A percentile compares a stretch with the other conserved stretches of the same genome.
Conservation (phyloP, 2,113 vertebrate species). For the Xiphorhynchus elegans region DNA sequence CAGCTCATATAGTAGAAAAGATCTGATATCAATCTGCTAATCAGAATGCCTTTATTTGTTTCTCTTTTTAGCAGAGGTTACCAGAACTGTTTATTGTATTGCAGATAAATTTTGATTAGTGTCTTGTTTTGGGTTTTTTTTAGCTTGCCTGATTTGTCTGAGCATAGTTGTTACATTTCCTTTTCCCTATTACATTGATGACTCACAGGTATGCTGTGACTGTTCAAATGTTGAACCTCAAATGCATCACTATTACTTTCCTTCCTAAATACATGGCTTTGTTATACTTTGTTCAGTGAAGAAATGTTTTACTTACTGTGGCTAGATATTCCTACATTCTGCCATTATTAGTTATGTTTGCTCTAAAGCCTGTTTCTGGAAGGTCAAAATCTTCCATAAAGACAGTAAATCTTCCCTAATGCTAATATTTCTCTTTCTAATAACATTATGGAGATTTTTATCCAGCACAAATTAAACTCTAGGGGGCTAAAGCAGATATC, state of each 20-base stretch:
- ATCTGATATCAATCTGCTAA: not conserved
- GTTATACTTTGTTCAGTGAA: not conserved
- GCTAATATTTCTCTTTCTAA: constrained; percentile 58
- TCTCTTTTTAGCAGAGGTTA: not conserved
- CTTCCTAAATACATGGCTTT: not conserved
- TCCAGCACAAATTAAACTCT: constrained; percentile 36
- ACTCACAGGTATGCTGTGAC: not conserved
- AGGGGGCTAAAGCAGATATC: constrained; percentile 14
- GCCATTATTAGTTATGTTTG: constrained; percentile 18
- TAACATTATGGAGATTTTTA: constrained; percentile 36
- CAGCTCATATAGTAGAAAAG: not conserved
- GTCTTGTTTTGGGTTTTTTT: not conserved
- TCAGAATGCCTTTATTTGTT: not conserved
- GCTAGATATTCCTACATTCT: not conserved
- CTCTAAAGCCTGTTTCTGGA: constrained; percentile 22
- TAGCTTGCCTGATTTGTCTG: not conserved
- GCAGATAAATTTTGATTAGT: not conserved
- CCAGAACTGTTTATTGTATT: not conserved
- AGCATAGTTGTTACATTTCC: not conserved
- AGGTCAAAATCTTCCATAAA: constrained; percentile 46
- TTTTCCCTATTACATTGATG: not conserved
- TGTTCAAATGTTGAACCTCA: not conserved
- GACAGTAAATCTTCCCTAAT: constrained; percentile 26
- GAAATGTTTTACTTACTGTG: not conserved
- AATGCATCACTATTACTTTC: not conserved